A percentile compares a stretch with the other conserved stretches of the same genome.
These are phyloP conservation scores for Cephus cinctus DNA, from an alignment of 1,140 invertebrate genomes.

Conservation along the genomic window DNA sequence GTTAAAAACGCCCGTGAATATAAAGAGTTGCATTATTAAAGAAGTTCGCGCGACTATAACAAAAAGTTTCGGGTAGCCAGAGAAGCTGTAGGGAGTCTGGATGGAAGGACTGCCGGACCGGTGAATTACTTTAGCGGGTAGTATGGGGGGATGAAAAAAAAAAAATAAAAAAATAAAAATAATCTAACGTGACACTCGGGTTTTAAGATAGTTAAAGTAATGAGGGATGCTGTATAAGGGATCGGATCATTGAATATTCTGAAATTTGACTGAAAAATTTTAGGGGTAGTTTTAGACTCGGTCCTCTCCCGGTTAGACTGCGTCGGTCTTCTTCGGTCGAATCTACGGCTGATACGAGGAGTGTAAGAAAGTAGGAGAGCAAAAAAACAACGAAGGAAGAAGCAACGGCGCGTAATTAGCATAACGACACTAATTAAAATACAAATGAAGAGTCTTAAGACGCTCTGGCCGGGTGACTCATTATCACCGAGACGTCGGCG, in stretches of 20 bases:
- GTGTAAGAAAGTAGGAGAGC: slow-evolving; percentile 19
- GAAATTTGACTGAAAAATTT: too few species aligned
- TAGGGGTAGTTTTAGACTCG: too few species aligned
- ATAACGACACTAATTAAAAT: slow-evolving; percentile 61
- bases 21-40: slow-evolving; percentile 59
- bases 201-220: too few species aligned
- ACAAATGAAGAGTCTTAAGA: slow-evolving; percentile 56
- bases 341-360: slow-evolving; percentile 22
- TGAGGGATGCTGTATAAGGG: too few species aligned
- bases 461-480: slow-evolving; percentile 44
- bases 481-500: slow-evolving; percentile 43
- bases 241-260: too few species aligned
- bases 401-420: slow-evolving; percentile 55
- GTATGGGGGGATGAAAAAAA: slow-evolving; percentile 34
- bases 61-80: slow-evolving; percentile 47
- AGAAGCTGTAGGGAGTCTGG: too few species aligned
- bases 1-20: slow-evolving; percentile 56
- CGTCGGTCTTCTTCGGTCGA: too few species aligned
- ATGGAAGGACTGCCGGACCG: too few species aligned
- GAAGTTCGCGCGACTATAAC: slow-evolving; percentile 54
- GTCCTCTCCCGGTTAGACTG: too few species aligned
- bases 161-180: too few species aligned
- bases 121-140: too few species aligned
- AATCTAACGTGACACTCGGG: too few species aligned
- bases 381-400: slow-evolving; percentile 50